These are phyloP conservation scores for Pachypeltis micranthus DNA, from an alignment of 1,140 invertebrate genomes.

Conservation along the genomic window DNA sequence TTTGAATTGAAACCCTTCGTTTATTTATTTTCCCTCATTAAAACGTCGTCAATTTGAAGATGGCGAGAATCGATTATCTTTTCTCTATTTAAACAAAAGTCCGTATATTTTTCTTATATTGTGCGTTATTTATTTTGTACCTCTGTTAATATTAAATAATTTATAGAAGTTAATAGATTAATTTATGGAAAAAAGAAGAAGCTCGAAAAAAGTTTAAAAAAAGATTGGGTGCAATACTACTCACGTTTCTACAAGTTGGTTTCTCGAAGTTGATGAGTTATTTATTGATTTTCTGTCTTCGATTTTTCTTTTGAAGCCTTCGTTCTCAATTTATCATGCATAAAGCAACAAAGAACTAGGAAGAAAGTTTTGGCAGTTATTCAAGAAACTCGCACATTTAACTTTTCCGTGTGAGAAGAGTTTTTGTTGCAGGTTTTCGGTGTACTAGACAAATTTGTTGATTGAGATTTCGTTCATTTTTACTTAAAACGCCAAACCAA, in stretches of 20 bases:
- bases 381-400: no score
- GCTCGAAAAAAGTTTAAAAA: no score
- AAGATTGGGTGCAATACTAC: slow-evolving; percentile 2
- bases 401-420: no score
- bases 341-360: background rate
- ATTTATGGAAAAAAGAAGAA: slow-evolving; percentile 5
- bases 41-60: background rate
- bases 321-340: background rate
- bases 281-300: background rate
- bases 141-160: slow-evolving; percentile 8
- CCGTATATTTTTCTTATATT: slow-evolving; percentile 7
- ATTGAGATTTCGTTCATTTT: no score
- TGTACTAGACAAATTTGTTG: no score
- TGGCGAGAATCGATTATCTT: background rate
- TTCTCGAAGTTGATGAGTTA: background rate
- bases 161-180: slow-evolving; percentile 7
- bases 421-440: no score
- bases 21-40: background rate
- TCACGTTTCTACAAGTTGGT: background rate
- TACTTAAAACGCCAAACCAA: no score
- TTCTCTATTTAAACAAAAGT: background rate
- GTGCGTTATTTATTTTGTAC: slow-evolving; percentile 5
- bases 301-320: background rate
- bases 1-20: background rate
- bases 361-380: background rate